A percentile compares a stretch with the other conserved stretches of the same genome.
Evolutionary conservation across 2,797 vertebrate species (phyloP).

Genomic region (Myotis daubentonii): DNA sequence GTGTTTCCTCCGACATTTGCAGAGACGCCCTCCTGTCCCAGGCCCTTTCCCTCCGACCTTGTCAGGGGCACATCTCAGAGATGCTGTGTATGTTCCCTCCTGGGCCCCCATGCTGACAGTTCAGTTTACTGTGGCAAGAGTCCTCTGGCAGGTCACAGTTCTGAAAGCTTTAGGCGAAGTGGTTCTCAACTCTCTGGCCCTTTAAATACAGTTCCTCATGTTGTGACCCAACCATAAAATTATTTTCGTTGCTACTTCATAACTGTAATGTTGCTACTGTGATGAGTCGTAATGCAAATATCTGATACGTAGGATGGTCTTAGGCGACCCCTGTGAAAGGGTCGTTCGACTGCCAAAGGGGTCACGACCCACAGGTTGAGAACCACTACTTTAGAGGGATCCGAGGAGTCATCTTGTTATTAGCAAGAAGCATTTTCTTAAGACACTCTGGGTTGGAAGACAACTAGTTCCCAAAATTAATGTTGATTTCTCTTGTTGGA

Average conservation of each 20-base stretch:
- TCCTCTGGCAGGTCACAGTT: slow-evolving; percentile 8
- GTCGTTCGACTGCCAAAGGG: too few relatives aligned
- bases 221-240: too few relatives aligned
- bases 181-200: too few relatives aligned
- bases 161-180: background rate
- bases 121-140: background rate
- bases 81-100: background rate
- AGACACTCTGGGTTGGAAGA: background rate
- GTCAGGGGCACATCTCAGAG: background rate
- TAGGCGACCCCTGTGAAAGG: too few relatives aligned
- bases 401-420: background rate
- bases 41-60: background rate
- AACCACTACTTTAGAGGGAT: background rate
- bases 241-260: too few relatives aligned
- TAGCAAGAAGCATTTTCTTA: slow-evolving; percentile 1
- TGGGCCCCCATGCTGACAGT: background rate
- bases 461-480: background rate
- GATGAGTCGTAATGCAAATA: too few relatives aligned
- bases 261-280: too few relatives aligned
- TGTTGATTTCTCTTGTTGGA: background rate
- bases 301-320: too few relatives aligned
- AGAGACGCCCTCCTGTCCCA: background rate
- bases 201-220: too few relatives aligned
- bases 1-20: background rate
- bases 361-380: too few relatives aligned